Evolutionary conservation across 1,140 invertebrate species (phyloP).

Genomic region (Pollicipes pollicipes): DNA sequence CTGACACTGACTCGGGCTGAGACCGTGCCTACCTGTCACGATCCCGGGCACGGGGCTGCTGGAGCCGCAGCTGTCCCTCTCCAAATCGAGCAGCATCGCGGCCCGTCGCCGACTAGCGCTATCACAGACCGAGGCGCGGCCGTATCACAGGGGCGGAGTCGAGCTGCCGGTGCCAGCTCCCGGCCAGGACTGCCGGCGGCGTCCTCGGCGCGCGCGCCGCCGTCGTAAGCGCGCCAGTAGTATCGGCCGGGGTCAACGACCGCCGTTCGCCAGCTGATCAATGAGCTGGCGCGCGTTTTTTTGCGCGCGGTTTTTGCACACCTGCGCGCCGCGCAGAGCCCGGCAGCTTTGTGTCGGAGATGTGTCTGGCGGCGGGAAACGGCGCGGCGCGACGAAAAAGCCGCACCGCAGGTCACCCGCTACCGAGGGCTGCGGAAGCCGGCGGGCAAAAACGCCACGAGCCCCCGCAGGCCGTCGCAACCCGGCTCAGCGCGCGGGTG

Average conservation of each 20-base stretch:
- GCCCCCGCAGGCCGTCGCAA: too few relatives aligned
- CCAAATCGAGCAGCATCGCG: not conserved
- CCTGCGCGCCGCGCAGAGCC: not conserved
- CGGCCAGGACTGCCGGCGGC: not conserved
- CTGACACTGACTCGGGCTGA: too few relatives aligned
- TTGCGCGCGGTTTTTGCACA: not conserved
- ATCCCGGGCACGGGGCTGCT: not conserved
- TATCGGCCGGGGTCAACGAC: not conserved
- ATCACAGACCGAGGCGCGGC: not conserved
- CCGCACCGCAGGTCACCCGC: not conserved
- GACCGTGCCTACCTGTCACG: not conserved
- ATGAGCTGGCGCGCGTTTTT: not conserved
- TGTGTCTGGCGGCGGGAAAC: not conserved
- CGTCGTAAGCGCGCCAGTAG: not conserved
- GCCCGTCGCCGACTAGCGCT: not conserved
- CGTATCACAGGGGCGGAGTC: not conserved
- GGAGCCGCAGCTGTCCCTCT: not conserved
- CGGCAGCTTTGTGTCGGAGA: not conserved
- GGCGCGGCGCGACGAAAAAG: not conserved
- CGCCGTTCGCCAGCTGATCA: not conserved
- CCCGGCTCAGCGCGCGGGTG: too few relatives aligned
- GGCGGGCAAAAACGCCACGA: not conserved
- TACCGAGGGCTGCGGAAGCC: not conserved
- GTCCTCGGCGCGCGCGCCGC: too few relatives aligned
- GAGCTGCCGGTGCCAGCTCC: not conserved